Evolutionary conservation across 2,888 invertebrate genomes (phyloP), one percentile per base, ranked within the genome.

Genomic region (Netelia inedita): DNA sequence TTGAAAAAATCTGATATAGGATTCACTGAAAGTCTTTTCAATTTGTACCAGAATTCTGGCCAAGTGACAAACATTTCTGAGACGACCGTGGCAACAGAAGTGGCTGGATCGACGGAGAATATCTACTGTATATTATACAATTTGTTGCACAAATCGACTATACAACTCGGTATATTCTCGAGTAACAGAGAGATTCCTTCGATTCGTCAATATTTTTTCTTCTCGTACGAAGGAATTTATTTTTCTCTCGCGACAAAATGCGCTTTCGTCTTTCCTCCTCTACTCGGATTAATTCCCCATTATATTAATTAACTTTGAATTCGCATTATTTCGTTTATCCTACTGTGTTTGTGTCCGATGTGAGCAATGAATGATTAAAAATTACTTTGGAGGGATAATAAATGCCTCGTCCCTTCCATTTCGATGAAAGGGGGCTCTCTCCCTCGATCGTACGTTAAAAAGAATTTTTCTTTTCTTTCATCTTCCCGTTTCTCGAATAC

Each of bases 351-450:
- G 65, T n/a, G 50, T 86, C 76, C 79, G 69, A 83, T 57, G 86
- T 89, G 89, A 90, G 88, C 89, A 89, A 88, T 87, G 87, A 76
- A 89, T 88, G 86, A 88, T 89, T 88, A 87, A 88, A 90, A 88
- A 89, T 83, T 88, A 88, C 86, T 59, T 84, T 89, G 89, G 89
- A 89, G 89, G 89, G 88, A 89, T 82, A 78, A 85, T 84, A 84
- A 80, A 86, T 84, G 86, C 79, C 83, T 85, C 73, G 80, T 57
- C 65, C 11, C 8, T 68, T 43, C 65, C 78, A 76, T 81, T 80
- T 82, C 83, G 73, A 79, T 79, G 71, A 72, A 86, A 82, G 86
- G 83, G 71, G 82, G 82, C 83, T 81, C 59, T 63, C 61, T 63
- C 61, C 16, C 14, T 23, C 14, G 11, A 6, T 65, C 65, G 19